phyloP scores from a whole-genome alignment of 35 echinoderm and acorn worm genomes.

The Acanthaster planci region DNA sequence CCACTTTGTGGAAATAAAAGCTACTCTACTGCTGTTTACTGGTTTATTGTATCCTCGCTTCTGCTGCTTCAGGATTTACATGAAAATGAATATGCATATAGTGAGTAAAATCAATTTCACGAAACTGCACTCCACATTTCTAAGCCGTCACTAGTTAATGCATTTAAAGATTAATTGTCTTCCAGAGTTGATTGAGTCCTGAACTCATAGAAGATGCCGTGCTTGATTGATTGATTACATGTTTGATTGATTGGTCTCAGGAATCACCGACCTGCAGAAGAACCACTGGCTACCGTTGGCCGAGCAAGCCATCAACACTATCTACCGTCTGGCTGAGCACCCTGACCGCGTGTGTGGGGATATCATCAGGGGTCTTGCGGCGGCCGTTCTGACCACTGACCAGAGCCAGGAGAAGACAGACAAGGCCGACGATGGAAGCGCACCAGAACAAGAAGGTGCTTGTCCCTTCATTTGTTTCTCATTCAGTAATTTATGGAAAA shows the following conservation, averaged over 20 bases:
- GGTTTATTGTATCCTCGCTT: too few relatives aligned
- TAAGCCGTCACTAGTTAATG: too few relatives aligned
- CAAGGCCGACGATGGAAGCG: neutral
- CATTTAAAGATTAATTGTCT: too few relatives aligned
- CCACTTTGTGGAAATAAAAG: too few relatives aligned
- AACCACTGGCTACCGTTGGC: conserved; percentile 82
- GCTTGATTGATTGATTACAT: neutral
- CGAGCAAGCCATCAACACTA: conserved; percentile 76
- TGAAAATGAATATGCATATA: too few relatives aligned
- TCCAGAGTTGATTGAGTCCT: too few relatives aligned
- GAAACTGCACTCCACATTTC: too few relatives aligned
- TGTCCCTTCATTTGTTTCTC: neutral
- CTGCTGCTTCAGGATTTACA: too few relatives aligned
- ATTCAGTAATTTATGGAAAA: neutral
- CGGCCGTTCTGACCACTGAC: conserved; percentile 35
- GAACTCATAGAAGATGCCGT: too few relatives aligned
- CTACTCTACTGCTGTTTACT: too few relatives aligned
- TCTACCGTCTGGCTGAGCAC: conserved; percentile 89
- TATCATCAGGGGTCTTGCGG: conserved; percentile 67
- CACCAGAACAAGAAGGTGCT: neutral
- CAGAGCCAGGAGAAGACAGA: neutral
- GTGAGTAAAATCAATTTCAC: too few relatives aligned
- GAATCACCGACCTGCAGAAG: conserved; percentile 51
- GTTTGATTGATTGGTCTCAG: conserved; percentile 37
- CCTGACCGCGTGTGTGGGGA: conserved; percentile 67